phyloP scores from a whole-genome alignment of 2,888 invertebrate genomes.

The Tipula helvola region DNA sequence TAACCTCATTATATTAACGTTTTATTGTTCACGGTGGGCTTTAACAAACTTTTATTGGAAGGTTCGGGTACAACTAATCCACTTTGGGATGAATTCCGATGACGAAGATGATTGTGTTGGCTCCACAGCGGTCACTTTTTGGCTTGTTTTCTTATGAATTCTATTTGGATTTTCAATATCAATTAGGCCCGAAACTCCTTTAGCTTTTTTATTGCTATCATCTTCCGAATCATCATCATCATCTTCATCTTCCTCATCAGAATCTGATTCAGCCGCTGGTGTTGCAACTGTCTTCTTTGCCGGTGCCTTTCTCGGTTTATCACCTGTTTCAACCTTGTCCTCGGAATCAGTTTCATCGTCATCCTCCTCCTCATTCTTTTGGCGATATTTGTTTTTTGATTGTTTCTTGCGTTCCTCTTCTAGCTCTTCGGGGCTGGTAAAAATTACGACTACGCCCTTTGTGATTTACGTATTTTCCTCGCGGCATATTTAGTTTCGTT shows the following conservation, averaged over 20 bases:
- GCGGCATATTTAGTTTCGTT: slow-evolving; percentile 7
- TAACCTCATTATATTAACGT: too few species aligned
- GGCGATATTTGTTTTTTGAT: slow-evolving; percentile 46
- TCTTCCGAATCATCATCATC: slow-evolving; percentile 26
- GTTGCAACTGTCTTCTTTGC: neutral
- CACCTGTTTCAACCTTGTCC: neutral
- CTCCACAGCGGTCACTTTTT: slow-evolving; percentile 46
- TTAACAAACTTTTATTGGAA: too few species aligned
- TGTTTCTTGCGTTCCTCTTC: slow-evolving; percentile 72
- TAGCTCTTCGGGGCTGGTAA: slow-evolving; percentile 88
- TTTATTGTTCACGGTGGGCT: too few species aligned
- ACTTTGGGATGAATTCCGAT: neutral
- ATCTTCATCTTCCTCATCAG: slow-evolving; percentile 40
- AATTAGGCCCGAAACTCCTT: slow-evolving; percentile 87
- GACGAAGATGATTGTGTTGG: slow-evolving; percentile 4
- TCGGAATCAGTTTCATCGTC: slow-evolving; percentile 8
- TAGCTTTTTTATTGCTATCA: slow-evolving; percentile 57
- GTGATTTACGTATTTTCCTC: slow-evolving; percentile 74
- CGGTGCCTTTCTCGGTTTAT: neutral
- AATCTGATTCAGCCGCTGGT: slow-evolving; percentile 32
- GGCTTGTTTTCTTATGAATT: slow-evolving; percentile 68
- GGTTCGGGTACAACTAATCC: too few species aligned
- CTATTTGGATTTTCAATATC: slow-evolving; percentile 95
- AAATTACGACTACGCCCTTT: slow-evolving; percentile 89
- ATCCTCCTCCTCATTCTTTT: neutral